Base-by-base conservation (phyloP, 2,113 vertebrate species). In the Heterochromis multidens region DNA sequence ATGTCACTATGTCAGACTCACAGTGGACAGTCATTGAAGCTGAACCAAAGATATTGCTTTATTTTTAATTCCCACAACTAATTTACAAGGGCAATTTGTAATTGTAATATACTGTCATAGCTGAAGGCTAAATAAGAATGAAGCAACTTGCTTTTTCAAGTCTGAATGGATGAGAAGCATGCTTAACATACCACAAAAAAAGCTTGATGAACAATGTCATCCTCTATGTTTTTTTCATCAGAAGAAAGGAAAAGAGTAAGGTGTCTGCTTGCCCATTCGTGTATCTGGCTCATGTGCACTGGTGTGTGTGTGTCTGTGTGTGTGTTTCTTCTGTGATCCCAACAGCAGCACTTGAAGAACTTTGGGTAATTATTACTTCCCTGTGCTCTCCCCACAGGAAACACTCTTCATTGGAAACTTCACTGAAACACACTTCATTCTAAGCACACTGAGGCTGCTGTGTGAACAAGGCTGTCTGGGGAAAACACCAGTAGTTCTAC, bases 321-420 rank as follows among this genome's bases (percentile, higher is more conserved):
- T 62, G 27, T 54, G 19, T 58, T 4, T 27, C 31, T 7, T 72
- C 58, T 76, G 63, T 84, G 67, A 29, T 90, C 56, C 57, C 40
- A 78, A 54, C 35, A 25, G 59, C 37, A 52, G 43, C 3, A 4
- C 49, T 84, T 81, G 80, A 78, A 81, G 80, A 88, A 77, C 58
- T 79, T n/a, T 79, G 74, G 80, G 72, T 88, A 86, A 88, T 91
- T 88, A 85, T 70, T 63, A 76, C 76, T 57, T 84, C 74, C 33
- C 27, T 76, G 52, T 49, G 83, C 52, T 81, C 31, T 76, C 31
- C 7, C 86, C 81, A 76, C 62, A 84, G 83, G 72, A 83, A 79
- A 49, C 77, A 57, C 57, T 60, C 72, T 85, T 87, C 65, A 78
- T 29, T 60, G 80, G 72, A 87, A 84, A 65, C 33, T 37, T 78